Conservation (phyloP, 2,113 vertebrate species). For the Tychaedon coryphoeus region DNA sequence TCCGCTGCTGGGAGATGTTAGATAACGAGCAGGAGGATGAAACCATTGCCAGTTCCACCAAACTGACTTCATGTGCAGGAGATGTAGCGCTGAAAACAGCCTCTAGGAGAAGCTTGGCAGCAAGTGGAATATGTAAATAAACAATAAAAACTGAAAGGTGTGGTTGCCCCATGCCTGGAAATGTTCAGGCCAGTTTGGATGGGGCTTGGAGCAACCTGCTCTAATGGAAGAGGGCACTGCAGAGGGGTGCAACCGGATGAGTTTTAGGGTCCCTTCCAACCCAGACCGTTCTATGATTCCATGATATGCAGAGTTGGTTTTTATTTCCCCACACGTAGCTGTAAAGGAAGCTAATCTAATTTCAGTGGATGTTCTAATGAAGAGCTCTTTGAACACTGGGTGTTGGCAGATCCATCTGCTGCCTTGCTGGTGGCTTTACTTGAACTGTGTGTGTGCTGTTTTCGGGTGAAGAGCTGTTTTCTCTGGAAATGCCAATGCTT, state of each 20-base stretch:
- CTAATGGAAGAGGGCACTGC: background rate
- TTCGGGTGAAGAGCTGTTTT: background rate
- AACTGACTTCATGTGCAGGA: background rate
- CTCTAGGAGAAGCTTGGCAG: background rate
- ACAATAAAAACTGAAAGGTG: background rate
- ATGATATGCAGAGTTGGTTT: background rate
- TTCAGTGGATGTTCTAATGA: background rate
- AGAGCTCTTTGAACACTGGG: background rate
- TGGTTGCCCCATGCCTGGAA: background rate
- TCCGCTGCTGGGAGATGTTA: accelerated
- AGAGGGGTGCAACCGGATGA: background rate
- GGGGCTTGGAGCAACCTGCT: background rate
- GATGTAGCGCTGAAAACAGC: background rate
- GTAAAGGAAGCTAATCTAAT: background rate
- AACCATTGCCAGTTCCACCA: background rate
- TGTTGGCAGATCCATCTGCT: background rate
- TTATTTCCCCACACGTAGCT: background rate
- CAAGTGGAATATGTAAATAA: background rate
- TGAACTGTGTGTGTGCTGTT: background rate
- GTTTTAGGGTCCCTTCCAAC: background rate
- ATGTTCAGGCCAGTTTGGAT: background rate
- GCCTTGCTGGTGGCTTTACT: background rate
- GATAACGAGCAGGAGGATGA: background rate
- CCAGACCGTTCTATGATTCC: background rate
- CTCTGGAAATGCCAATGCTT: background rate